Percentiles rank a stretch among this genome's conserved stretches.
Evolutionary conservation across 2,888 invertebrate species (phyloP).

Genomic region (Herminia tarsipennalis): DNA sequence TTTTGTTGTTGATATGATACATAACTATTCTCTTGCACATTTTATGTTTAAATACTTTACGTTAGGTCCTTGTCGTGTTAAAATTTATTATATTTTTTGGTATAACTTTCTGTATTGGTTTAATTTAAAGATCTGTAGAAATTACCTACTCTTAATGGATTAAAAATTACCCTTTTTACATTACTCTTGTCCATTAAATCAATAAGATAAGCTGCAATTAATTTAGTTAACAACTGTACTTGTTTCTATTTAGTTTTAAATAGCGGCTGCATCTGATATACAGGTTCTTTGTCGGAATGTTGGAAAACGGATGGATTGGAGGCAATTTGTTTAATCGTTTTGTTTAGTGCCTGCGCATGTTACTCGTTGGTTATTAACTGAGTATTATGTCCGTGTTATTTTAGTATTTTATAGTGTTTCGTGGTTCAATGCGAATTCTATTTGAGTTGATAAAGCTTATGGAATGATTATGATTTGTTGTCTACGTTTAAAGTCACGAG

Average conservation of each 20-base stretch:
- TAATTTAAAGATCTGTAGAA: no score
- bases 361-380: not conserved
- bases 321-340: constrained; percentile 55
- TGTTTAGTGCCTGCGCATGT: constrained; percentile 28
- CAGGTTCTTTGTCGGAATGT: constrained; percentile 31
- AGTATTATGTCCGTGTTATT: constrained; percentile 2
- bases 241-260: constrained; percentile 23
- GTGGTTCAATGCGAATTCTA: not conserved
- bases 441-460: not conserved
- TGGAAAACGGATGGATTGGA: constrained; percentile 49
- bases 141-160: no score
- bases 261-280: constrained; percentile 4
- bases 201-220: constrained; percentile 13
- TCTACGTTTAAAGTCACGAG: no score
- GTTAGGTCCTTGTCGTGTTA: no score
- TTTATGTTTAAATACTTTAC: no score
- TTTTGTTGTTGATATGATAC: no score
- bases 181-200: constrained; percentile 2
- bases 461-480: no score
- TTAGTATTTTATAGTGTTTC: constrained; percentile 3
- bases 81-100: no score
- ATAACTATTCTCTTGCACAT: no score
- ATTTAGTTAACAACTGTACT: constrained; percentile 5
- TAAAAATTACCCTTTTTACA: constrained; percentile 1
- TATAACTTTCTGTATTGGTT: no score